Evolutionary conservation across 2,113 vertebrate genomes (phyloP).

Genomic region (Alethe castanea): DNA sequence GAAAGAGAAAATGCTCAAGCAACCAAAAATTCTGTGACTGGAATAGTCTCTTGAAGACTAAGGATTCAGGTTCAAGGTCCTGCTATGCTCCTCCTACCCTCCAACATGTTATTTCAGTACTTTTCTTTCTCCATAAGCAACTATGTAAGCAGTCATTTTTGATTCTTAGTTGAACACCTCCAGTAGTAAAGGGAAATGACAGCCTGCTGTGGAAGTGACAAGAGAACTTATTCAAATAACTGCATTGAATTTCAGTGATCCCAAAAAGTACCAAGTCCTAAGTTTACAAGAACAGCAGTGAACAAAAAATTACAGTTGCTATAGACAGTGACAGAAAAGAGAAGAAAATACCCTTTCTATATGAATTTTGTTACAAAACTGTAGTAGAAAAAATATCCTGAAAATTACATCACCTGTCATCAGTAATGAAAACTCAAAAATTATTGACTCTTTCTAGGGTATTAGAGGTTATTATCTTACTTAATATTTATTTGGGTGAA

Average conservation of each 20-base stretch:
- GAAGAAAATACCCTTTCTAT: constrained; percentile 35
- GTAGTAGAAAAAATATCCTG: not conserved
- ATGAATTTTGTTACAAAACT: constrained; percentile 10
- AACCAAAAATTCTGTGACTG: not conserved
- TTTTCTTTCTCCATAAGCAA: not conserved
- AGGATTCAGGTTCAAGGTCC: not conserved
- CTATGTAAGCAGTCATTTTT: not conserved
- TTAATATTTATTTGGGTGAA: not conserved
- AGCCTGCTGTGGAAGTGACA: constrained; percentile 10
- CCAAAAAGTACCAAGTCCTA: not conserved
- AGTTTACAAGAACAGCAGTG: constrained; percentile 19
- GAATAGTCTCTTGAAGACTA: not conserved
- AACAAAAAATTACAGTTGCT: constrained; percentile 26
- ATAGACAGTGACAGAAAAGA: constrained; percentile 17
- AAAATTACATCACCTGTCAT: constrained; percentile 15
- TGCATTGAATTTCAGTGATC: not conserved
- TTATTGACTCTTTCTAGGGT: not conserved
- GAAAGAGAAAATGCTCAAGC: not conserved
- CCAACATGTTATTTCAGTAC: not conserved
- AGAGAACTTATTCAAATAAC: constrained; percentile 32
- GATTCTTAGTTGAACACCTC: not conserved
- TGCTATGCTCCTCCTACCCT: not conserved
- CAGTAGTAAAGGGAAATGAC: not conserved
- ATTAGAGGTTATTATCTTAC: not conserved
- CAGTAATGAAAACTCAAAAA: constrained; percentile 35